phyloP scores from a whole-genome alignment of 1,140 invertebrate species.

The Cydia splendana region DNA sequence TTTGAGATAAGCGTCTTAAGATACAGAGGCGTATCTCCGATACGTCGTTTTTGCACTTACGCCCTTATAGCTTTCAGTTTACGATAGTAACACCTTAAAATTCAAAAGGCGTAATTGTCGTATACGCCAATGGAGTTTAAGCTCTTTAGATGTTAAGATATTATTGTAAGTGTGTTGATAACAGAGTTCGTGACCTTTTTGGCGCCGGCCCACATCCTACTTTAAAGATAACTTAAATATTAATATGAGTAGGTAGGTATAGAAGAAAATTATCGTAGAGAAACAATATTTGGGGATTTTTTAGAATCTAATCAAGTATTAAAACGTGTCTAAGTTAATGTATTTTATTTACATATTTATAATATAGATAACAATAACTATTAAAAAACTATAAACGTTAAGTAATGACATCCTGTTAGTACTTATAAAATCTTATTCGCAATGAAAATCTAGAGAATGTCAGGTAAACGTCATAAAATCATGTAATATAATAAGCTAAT shows the following conservation, averaged over 20 bases:
- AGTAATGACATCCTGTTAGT: too few relatives aligned
- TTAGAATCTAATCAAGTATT: neutral
- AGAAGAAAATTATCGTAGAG: constrained; percentile 5
- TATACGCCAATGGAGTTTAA: neutral
- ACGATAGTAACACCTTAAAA: neutral
- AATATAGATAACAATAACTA: neutral
- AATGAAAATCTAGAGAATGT: too few relatives aligned
- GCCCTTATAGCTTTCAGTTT: neutral
- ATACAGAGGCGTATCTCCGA: neutral
- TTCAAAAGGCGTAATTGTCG: neutral
- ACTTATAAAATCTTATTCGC: too few relatives aligned
- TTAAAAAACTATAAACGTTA: neutral
- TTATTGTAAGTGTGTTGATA: neutral
- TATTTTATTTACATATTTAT: neutral
- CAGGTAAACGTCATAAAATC: too few relatives aligned
- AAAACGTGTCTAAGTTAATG: neutral
- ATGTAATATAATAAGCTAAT: too few relatives aligned
- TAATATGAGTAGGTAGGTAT: constrained; percentile 4
- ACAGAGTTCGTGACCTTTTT: constrained; percentile 11
- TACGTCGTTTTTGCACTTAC: neutral
- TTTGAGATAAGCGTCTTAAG: neutral
- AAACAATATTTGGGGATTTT: neutral
- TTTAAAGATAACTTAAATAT: neutral
- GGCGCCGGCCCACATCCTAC: constrained; percentile 6
- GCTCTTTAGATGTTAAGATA: neutral